Conservation (phyloP, 2,797 vertebrate species). For the Pelochelys cantorii region DNA sequence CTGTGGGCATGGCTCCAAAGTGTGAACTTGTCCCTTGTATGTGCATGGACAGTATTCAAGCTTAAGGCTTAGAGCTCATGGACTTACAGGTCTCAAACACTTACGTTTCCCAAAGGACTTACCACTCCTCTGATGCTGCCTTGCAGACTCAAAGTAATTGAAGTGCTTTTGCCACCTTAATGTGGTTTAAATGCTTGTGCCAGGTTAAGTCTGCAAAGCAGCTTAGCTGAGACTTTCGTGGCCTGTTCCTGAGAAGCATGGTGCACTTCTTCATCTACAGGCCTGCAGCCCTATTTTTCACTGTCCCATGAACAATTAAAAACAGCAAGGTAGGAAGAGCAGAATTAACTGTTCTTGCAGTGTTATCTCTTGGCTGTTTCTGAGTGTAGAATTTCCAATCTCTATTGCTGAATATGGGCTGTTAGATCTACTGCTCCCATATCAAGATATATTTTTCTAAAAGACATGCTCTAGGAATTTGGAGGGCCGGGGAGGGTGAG, state of each 20-base stretch:
- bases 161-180: slow-evolving; percentile 50
- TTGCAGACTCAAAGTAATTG: slow-evolving; percentile 30
- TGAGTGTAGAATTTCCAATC: background rate
- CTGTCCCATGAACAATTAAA: background rate
- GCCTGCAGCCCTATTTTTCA: background rate
- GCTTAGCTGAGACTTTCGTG: slow-evolving; percentile 38
- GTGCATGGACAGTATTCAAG: background rate
- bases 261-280: background rate
- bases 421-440: background rate
- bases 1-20: background rate
- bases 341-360: background rate
- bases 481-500: background rate
- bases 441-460: background rate
- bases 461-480: background rate
- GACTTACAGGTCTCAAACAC: slow-evolving; percentile 1
- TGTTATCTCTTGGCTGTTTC: rapidly evolving
- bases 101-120: slow-evolving; percentile 10
- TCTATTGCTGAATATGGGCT: background rate
- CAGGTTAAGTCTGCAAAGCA: slow-evolving; percentile 26
- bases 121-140: slow-evolving; percentile 9
- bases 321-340: background rate
- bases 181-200: slow-evolving; percentile 25
- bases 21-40: background rate
- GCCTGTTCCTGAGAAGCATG: background rate
- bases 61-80: slow-evolving; percentile 5